Evolutionary conservation across 64 coral and sea anemone species (phyloP), one percentile per base, ranked within the genome.

Genomic region (Platygyra sinensis): DNA sequence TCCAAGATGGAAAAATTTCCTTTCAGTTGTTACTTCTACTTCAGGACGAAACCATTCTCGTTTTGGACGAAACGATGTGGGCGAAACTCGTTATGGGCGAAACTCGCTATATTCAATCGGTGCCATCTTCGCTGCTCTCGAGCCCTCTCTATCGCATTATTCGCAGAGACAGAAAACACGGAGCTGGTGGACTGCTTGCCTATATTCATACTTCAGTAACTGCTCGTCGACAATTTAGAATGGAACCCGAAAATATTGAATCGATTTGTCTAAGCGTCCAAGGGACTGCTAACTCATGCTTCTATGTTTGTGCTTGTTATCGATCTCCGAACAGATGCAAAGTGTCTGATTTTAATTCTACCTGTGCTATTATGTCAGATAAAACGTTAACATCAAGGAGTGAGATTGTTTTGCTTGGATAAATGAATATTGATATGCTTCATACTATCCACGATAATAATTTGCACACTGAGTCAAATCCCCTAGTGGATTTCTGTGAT

Each of bases 231-330:
- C 60, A 71, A 24, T 12, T 30, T 33, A 83, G 42, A 63, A 78
- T 90, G 52, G 77, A 90, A 79, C 89, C 89, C 5, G 89, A 82
- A 83, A 79, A 80, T 24, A 74, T 90, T 22, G 81, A 92, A 92
- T 86, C 90, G 63, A 67, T 86, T 62, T 92, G 80, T 55, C 19
- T 91, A 39, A 81, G 76, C 59, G 89, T 91, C 72, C 85, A 85
- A 72, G 72, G 80, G 54, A 62, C 8, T 85, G 79, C 50, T 30
- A 84, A 83, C 77, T 59, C 52, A 25, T 94, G 71, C 59, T 94
- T 89, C 36, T 59, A 83, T 19, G 60, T 94, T 4, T 89, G 86
- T 89, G 79, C 72, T 10, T 84, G 92, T 13, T 51, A 65, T 52
- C 92, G 92, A 31, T 93, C 86, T 1, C 69, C 86, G 20, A 76